Evolutionary conservation across 1,140 invertebrate genomes (phyloP), one percentile per base, ranked within the genome.

Genomic region (Wiebesia pumilae): DNA sequence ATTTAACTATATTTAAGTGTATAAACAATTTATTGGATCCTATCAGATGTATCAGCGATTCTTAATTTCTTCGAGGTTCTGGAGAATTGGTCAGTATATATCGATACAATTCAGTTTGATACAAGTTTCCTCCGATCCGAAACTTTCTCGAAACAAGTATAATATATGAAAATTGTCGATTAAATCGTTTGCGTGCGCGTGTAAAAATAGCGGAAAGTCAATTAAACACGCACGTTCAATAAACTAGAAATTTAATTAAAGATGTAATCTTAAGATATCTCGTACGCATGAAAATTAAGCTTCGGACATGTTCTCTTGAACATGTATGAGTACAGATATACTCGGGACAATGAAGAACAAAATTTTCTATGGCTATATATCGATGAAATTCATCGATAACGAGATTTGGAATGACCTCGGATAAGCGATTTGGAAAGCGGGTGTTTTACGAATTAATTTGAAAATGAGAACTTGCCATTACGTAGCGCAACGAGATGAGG

Each of bases 241-340:
- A 71, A 71, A 71, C 38, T 71, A 38, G 10, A 38, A 35, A 71
- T 71, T 71, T 71, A 71, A 71, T 71, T 71, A 71, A 71, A 71
- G 69, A 71, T 71, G 38, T 71, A 71, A 71, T 71, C 69, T 71
- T 24, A 24, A 38, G 12, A 71, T 71, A 38, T 71, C 40, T 38
- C 6, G 35, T 38, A 71, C 40, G 69, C 35, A 71, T 38, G 21
- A 35, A 33, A 71, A 71, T 38, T 71, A 71, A 71, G 21, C 40
- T 71, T 71, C 38, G 16, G 65, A 71, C 33, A 24, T 16, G 14
- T 38, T 33, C 7, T 71, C 40, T 71, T 33, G 33, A 0, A 3
- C 12, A 1, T 14, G 67, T 19, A 38, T 71, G 35, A 35, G 14
- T 71, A 62, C 27, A 33, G 35, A 71, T 21, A 71, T 71, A 38